Base-by-base conservation (phyloP, 2,797 vertebrate genomes). In the Acanthurus lineatus region DNA sequence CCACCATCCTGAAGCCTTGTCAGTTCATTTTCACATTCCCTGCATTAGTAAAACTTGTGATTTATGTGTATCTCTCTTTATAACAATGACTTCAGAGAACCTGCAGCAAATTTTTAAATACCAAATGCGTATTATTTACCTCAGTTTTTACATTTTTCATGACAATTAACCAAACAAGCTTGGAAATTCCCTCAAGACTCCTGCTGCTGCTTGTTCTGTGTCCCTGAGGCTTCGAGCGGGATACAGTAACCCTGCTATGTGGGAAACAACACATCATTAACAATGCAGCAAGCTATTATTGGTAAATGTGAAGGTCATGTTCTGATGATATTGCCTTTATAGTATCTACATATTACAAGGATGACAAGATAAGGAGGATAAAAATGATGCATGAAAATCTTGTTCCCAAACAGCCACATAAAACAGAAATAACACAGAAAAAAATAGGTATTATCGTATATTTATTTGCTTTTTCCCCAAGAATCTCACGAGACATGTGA, bases 291-390 rank as follows among this genome's bases (percentile, higher is more conserved):
- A 65, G 83, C 73, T 73, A 4, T 53, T 56, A 77, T 54, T 62
- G 59, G 20, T 67, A 54, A 68, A 77, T 35, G 38, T 79, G 56
- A 86, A 87, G 80, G 80, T 84, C 73, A 70, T 32, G 69, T 84
- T 81, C 63, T 54, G 28, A 48, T 78, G 48, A 74, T 60, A 74
- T 47, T 70, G 28, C 58, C 68, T 63, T 73, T 66, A 73, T 28
- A 60, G 47, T 70, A 62, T 71, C 1, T 44, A 60, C 53, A 57
- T 59, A 66, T 45, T 67, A 59, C 28, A 48, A 32, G 42, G 59
- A 67, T 65, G 19, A 67, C 59, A 22, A 22, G 6, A 67, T 62
- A 22, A 22, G 6, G n/a, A 53, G 9, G 32, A 38, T 22, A 57
- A 19, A 48, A n/a, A 22, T 38, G 11, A 54, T 57, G 17, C 45